Evolutionary conservation across 2,797 vertebrate genomes (phyloP), one percentile per base, ranked within the genome.

Genomic region (Picus viridis): DNA sequence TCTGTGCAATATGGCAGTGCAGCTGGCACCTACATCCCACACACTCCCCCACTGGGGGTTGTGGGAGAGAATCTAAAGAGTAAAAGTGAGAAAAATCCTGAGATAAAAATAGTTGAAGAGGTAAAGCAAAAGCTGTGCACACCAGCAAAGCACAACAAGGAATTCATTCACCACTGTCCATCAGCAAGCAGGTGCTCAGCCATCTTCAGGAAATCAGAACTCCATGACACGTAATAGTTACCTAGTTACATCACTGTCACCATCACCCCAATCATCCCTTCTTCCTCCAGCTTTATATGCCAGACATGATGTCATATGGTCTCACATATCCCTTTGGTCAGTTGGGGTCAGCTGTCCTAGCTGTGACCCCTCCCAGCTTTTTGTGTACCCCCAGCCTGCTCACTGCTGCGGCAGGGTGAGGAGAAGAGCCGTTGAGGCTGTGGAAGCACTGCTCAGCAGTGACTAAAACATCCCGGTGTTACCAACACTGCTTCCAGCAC

Each of bases 161-260:
- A 73, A 68, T 68, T 68, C 3, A 32, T 51, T 82, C 41, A 12
- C 16, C n/a, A 29, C 62, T 45, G 63, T n/a, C 49, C 19, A 3
- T 57, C 32, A 16, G 27, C 41, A 32, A 56, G n/a, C 41, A 63
- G 30, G 9, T 45, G 16, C 41, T 73, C 63, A 45, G 41, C 19
- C 41, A 16, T 16, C 41, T 45, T 13, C 19, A 65, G 41, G 39
- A 43, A 9, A 57, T 27, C 22, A 7, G 12, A 43, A 10, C 18
- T 57, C 30, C 18, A 51, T 29, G 23, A 24, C 41, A 73, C 30
- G 32, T 36, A 72, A 72, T 0, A 0, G 62, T 39, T 12, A 32
- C 49, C 57, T 61, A 27, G 49, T 62, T 68, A 32, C 27, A 30
- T 24, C 12, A 8, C 29, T 73, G 62, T 26, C 8, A 13, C 23